phyloP scores from a whole-genome alignment of 2,113 vertebrate species.

The Sinocyclocheilus maitianheensis region DNA sequence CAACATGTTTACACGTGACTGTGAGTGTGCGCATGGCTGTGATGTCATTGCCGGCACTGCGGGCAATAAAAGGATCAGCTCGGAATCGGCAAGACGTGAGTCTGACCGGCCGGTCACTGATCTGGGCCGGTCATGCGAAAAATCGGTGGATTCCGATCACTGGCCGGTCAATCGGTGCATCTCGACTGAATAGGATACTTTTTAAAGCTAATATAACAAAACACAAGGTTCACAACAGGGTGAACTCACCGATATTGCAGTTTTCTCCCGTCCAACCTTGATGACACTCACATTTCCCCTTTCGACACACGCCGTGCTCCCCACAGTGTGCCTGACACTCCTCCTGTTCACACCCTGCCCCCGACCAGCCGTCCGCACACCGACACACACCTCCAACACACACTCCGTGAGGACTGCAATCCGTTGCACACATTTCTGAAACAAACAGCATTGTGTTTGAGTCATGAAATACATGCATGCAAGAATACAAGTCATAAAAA shows the following conservation, averaged over 20 bases:
- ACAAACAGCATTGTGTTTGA: neutral
- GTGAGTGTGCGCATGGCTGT: too few species aligned
- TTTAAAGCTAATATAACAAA: neutral
- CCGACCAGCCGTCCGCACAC: constrained; percentile 95
- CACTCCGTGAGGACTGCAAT: constrained; percentile 89
- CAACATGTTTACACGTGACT: too few species aligned
- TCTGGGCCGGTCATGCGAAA: too few species aligned
- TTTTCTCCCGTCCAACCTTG: constrained; percentile 98
- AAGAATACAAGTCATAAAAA: neutral
- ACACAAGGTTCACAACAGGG: neutral
- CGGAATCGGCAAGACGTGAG: too few species aligned
- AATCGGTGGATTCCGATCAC: too few species aligned
- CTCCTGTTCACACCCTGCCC: constrained; percentile 86
- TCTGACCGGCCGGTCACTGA: too few species aligned
- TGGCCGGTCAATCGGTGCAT: too few species aligned
- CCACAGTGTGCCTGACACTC: constrained; percentile 94
- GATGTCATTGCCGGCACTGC: too few species aligned
- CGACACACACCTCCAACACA: constrained; percentile 90
- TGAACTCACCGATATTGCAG: constrained; percentile 91
- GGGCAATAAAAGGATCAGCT: too few species aligned
- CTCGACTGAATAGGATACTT: neutral
- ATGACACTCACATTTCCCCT: constrained; percentile 96
- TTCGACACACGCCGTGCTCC: constrained; percentile 93
- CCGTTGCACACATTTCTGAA: constrained; percentile 87
- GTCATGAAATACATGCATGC: neutral